Evolutionary conservation across 2,113 vertebrate species (phyloP).

Genomic region (Hydrochoerus hydrochaeris): DNA sequence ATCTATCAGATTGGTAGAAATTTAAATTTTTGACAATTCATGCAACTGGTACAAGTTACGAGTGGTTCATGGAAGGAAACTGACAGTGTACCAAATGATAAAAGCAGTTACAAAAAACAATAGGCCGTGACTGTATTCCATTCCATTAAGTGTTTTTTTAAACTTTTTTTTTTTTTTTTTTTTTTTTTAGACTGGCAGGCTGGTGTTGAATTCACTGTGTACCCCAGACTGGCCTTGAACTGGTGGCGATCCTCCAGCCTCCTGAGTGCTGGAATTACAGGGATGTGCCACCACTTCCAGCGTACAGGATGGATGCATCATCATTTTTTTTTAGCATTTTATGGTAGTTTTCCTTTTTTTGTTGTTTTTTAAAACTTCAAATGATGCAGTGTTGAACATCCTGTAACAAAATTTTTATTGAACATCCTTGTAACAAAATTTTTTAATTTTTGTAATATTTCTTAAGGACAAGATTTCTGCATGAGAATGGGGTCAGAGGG

Average conservation of each 20-base stretch:
- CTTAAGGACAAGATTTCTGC: background rate
- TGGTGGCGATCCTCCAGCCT: background rate
- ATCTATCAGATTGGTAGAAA: background rate
- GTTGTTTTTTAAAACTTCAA: background rate
- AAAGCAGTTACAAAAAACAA: background rate
- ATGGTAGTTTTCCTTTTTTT: background rate
- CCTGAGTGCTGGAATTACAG: background rate
- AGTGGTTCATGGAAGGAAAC: background rate
- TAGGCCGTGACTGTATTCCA: background rate
- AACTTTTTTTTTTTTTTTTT: background rate
- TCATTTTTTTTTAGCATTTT: constrained; percentile 30
- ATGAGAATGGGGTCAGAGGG: background rate
- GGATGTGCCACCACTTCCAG: background rate
- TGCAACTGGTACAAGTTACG: background rate
- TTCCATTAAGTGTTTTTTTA: background rate
- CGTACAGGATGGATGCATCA: background rate
- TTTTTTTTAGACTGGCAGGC: background rate
- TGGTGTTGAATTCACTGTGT: background rate
- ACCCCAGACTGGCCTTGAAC: background rate
- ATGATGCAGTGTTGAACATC: background rate
- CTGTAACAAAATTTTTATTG: background rate
- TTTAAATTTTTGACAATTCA: background rate
- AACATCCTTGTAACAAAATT: background rate
- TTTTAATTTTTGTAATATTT: background rate
- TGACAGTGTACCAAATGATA: background rate